These are phyloP conservation scores for Passer montanus DNA, from an alignment of 2,113 vertebrate genomes.

Conservation along the genomic window DNA sequence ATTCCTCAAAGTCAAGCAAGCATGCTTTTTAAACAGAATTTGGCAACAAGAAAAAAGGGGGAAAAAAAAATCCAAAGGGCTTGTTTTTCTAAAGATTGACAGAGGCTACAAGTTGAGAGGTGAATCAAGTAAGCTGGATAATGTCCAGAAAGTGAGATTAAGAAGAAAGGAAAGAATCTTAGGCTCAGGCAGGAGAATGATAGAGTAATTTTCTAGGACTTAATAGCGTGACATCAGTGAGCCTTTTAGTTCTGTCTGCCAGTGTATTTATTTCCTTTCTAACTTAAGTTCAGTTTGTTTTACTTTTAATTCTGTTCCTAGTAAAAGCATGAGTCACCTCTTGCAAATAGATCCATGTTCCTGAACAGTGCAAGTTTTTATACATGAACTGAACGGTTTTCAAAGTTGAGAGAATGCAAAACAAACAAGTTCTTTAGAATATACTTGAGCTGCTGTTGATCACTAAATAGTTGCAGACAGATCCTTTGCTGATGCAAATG, in stretches of 20 bases:
- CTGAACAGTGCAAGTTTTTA: conserved; percentile 22
- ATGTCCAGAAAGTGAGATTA: conserved; percentile 60
- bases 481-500: conserved; percentile 11
- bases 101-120: conserved; percentile 41
- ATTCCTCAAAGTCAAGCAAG: conserved; percentile 62
- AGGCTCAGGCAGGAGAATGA: not conserved
- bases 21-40: conserved; percentile 37
- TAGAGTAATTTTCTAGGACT: conserved; percentile 8
- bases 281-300: conserved; percentile 33
- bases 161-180: conserved; percentile 39
- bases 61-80: conserved; percentile 7
- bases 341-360: conserved; percentile 5
- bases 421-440: conserved; percentile 25
- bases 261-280: conserved; percentile 26
- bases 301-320: conserved; percentile 16
- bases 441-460: not conserved
- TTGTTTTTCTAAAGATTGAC: conserved; percentile 42
- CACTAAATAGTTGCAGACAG: not conserved
- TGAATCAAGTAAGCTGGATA: conserved; percentile 34
- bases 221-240: conserved; percentile 16
- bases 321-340: conserved; percentile 25
- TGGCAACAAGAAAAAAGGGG: conserved; percentile 44
- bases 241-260: not conserved
- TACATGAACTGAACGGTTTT: not conserved
- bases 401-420: conserved; percentile 7